phyloP scores from a whole-genome alignment of 2,113 vertebrate species.

The Lonchura striata region DNA sequence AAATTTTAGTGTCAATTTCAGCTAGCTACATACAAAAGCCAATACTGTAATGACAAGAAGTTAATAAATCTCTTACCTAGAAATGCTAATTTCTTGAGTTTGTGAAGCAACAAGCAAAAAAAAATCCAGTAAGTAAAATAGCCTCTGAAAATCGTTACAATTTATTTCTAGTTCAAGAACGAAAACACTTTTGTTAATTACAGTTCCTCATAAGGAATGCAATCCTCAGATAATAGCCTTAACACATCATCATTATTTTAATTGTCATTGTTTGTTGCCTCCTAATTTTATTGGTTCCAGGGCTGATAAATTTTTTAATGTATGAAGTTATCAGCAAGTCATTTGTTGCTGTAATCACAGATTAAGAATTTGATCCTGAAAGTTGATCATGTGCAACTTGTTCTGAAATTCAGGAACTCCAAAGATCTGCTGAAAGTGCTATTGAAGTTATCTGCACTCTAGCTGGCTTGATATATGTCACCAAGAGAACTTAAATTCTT shows the following conservation, averaged over 20 bases:
- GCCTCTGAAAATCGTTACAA: neutral
- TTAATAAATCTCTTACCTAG: neutral
- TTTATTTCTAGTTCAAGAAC: neutral
- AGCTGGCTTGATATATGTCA: neutral
- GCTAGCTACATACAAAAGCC: neutral
- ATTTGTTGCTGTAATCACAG: conserved; percentile 2
- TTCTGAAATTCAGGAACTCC: neutral
- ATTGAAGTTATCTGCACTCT: neutral
- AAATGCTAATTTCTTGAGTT: neutral
- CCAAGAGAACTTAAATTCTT: neutral
- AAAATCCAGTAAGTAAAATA: neutral
- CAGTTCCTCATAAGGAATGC: neutral
- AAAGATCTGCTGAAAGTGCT: neutral
- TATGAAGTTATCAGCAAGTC: conserved; percentile 30
- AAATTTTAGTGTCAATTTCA: neutral
- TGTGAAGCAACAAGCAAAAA: neutral
- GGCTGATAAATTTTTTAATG: conserved; percentile 8
- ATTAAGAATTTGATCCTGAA: neutral
- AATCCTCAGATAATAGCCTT: neutral
- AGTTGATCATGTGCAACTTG: neutral
- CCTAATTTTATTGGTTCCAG: neutral
- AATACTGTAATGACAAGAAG: neutral
- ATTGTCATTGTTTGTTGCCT: conserved; percentile 20
- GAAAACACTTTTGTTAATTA: neutral
- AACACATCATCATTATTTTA: conserved; percentile 19